phyloP scores from a whole-genome alignment of 2,113 vertebrate species.

The Euleptes europaea region DNA sequence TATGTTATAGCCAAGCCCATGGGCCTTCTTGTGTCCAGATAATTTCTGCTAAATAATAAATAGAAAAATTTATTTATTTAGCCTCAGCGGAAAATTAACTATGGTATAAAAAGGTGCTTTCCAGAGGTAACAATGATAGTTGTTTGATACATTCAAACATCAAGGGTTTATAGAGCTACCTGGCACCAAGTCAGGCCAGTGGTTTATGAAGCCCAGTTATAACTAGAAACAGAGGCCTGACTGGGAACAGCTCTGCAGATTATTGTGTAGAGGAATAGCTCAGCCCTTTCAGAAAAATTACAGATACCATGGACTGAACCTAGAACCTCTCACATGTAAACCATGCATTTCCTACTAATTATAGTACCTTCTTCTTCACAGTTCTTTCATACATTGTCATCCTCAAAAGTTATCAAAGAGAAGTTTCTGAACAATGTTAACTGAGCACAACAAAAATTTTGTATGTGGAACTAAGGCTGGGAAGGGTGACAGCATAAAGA shows the following conservation, averaged over 20 bases:
- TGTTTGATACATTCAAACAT: neutral
- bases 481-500: neutral
- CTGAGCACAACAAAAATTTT: neutral
- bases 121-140: neutral
- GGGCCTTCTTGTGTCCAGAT: neutral
- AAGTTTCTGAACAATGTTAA: neutral
- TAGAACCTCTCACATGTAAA: neutral
- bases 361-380: neutral
- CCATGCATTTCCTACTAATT: neutral
- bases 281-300: neutral
- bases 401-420: neutral
- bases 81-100: neutral
- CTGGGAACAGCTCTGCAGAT: neutral
- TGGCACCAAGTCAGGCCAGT: neutral
- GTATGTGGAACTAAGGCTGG: neutral
- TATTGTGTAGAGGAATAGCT: neutral
- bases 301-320: neutral
- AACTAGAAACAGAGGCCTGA: no score
- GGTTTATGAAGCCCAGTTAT: neutral
- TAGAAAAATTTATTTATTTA: neutral
- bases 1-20: neutral
- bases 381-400: neutral
- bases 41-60: neutral
- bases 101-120: neutral
- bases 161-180: neutral